phyloP scores from a whole-genome alignment of 2,888 invertebrate genomes.

The Folsomia manolachei region DNA sequence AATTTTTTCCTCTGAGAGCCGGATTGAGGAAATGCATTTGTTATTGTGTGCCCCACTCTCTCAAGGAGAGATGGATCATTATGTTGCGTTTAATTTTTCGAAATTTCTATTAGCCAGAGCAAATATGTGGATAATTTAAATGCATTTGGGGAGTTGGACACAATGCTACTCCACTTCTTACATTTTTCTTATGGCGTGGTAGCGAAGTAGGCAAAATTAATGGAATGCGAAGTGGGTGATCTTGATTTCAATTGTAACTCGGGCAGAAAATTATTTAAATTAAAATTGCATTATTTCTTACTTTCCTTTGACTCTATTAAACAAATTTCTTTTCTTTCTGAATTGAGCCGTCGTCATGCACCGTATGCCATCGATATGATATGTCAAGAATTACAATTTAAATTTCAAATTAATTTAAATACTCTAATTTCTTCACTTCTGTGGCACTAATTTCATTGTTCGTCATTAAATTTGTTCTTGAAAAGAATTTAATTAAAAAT shows the following conservation, averaged over 20 bases:
- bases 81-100: background rate
- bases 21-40: background rate
- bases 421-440: background rate
- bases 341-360: too few species aligned
- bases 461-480: background rate
- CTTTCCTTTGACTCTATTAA: background rate
- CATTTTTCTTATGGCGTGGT: too few species aligned
- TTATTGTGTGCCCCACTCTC: background rate
- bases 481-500: too few species aligned
- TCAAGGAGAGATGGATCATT: background rate
- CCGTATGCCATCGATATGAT: too few species aligned
- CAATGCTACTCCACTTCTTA: too few species aligned
- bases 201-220: too few species aligned
- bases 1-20: background rate
- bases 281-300: background rate
- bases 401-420: background rate
- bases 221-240: background rate
- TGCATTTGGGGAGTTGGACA: too few species aligned
- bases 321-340: background rate
- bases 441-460: too few species aligned
- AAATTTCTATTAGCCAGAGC: background rate
- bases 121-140: too few species aligned
- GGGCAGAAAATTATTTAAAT: constrained; percentile 4
- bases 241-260: background rate
- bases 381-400: background rate